Evolutionary conservation across 2,888 invertebrate species (phyloP).

Genomic region (Drosophila testacea): DNA sequence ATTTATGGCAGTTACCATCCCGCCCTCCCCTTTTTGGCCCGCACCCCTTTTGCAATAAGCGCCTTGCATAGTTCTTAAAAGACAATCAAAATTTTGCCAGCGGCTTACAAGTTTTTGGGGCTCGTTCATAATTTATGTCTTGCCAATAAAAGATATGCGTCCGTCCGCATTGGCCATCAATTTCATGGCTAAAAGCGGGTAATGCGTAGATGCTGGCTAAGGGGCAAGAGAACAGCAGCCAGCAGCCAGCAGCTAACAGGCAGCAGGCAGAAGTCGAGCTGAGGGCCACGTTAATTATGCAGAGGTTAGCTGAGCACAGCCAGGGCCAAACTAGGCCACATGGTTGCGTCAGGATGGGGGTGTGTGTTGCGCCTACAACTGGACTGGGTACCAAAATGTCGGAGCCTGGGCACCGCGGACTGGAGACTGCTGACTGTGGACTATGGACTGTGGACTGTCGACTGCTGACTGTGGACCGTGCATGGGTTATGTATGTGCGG

Average conservation of each 20-base stretch:
- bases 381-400: constrained; percentile 31
- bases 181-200: constrained; percentile 62
- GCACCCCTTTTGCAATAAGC: constrained; percentile 21
- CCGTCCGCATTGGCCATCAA: constrained; percentile 64
- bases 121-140: constrained; percentile 71
- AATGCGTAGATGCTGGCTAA: constrained; percentile 61
- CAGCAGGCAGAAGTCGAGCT: constrained; percentile 18
- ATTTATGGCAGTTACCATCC: constrained; percentile 56
- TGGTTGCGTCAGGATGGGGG: constrained; percentile 48
- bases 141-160: constrained; percentile 70
- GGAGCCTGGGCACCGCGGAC: constrained; percentile 14
- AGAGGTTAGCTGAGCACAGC: constrained; percentile 61
- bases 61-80: constrained; percentile 51
- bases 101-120: constrained; percentile 73
- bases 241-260: constrained; percentile 19
- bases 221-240: constrained; percentile 5
- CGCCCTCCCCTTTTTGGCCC: background rate
- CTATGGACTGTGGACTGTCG: constrained; percentile 1
- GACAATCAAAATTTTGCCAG: constrained; percentile 77
- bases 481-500: constrained; percentile 80
- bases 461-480: constrained; percentile 35
- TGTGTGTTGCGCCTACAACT: constrained; percentile 10
- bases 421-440: constrained; percentile 8
- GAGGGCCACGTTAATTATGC: constrained; percentile 44
- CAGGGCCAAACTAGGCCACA: constrained; percentile 78